Evolutionary conservation across 2,888 invertebrate genomes (phyloP).

Genomic region (Caenorhabditis sinica): DNA sequence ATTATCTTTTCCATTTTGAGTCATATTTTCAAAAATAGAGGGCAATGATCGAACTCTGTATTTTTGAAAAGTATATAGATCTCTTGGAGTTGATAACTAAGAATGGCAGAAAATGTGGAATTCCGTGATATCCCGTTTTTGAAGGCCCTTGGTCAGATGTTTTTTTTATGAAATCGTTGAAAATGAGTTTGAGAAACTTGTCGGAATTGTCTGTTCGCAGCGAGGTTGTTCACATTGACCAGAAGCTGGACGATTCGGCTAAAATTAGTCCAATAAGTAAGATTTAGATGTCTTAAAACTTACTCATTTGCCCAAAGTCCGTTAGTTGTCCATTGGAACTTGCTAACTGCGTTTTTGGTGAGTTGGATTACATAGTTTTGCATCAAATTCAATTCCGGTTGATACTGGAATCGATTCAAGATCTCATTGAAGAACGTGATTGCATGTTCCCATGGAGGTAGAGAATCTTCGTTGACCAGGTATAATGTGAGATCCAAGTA

Average conservation of each 20-base stretch:
- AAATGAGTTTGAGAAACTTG: slow-evolving; percentile 34
- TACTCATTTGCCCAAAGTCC: slow-evolving; percentile 63
- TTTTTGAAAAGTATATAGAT: too few relatives aligned
- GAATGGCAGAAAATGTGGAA: too few relatives aligned
- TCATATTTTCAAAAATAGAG: too few relatives aligned
- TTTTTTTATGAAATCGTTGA: slow-evolving; percentile 44
- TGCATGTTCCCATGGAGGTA: slow-evolving; percentile 58
- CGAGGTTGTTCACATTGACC: slow-evolving; percentile 44
- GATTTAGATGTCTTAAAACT: too few relatives aligned
- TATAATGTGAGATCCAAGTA: slow-evolving; percentile 58
- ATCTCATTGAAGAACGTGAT: slow-evolving; percentile 35
- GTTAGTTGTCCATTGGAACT: slow-evolving; percentile 42
- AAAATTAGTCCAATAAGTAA: slow-evolving; percentile 12
- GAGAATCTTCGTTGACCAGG: slow-evolving; percentile 45
- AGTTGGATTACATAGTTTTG: slow-evolving; percentile 52
- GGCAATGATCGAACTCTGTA: too few relatives aligned
- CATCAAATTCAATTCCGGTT: slow-evolving; percentile 30
- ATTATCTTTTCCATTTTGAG: too few relatives aligned
- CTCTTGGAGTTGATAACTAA: too few relatives aligned
- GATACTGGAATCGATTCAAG: slow-evolving; percentile 51
- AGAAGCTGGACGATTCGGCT: slow-evolving; percentile 52
- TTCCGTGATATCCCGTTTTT: too few relatives aligned
- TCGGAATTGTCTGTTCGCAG: slow-evolving; percentile 31
- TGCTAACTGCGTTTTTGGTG: slow-evolving; percentile 30
- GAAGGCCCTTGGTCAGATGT: too few relatives aligned